These are phyloP conservation scores for Bombus superbus DNA, from an alignment of 1,140 invertebrate genomes.

Conservation along the genomic window DNA sequence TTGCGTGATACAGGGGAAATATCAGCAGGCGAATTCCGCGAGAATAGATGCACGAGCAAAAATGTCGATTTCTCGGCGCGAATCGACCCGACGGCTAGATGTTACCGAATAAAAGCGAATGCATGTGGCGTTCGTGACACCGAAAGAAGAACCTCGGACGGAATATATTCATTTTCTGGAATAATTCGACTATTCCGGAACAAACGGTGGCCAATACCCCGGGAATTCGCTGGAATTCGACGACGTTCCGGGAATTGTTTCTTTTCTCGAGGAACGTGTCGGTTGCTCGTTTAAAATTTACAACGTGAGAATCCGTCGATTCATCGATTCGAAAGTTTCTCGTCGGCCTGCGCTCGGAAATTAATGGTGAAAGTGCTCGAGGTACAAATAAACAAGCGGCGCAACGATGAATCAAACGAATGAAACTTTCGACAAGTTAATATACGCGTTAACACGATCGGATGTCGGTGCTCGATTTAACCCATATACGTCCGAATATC, in stretches of 20 bases:
- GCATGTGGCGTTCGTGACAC: background rate
- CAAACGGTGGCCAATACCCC: background rate
- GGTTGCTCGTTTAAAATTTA: background rate
- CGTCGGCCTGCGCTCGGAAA: background rate
- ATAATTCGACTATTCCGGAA: conserved; percentile 10
- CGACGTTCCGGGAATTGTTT: background rate
- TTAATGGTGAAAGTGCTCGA: background rate
- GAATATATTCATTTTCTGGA: conserved; percentile 23
- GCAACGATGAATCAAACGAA: background rate
- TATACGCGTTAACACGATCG: background rate
- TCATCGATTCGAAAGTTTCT: background rate
- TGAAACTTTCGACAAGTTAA: background rate
- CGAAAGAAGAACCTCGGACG: background rate
- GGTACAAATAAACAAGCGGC: background rate
- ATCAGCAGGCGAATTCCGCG: background rate
- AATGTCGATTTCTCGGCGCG: conserved; percentile 40
- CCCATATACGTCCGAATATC: background rate
- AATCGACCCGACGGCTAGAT: background rate
- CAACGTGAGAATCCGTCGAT: no score
- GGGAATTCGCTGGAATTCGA: background rate
- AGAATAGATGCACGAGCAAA: background rate
- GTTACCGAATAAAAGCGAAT: conserved; percentile 19
- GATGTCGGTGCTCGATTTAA: background rate
- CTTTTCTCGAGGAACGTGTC: background rate
- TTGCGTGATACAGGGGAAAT: conserved; percentile 7